Evolutionary conservation across 2,888 invertebrate species (phyloP).

Genomic region (Troides aeacus): DNA sequence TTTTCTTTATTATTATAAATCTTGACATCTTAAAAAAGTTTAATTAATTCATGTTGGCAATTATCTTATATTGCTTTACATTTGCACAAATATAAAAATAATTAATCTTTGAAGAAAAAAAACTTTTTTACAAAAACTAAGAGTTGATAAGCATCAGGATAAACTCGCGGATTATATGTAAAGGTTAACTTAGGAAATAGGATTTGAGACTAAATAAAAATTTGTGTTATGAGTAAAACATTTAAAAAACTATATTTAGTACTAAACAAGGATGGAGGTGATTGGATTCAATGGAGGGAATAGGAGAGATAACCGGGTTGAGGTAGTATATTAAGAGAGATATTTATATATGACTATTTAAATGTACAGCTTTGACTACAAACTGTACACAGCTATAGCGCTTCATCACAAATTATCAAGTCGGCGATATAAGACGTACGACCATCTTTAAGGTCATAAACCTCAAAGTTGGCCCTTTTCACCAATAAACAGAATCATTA

Average conservation of each 20-base stretch:
- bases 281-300: background rate
- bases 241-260: background rate
- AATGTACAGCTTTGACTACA: background rate
- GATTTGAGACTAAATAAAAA: background rate
- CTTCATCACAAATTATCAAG: too few relatives aligned
- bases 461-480: too few relatives aligned
- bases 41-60: slow-evolving; percentile 18
- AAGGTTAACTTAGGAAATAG: background rate
- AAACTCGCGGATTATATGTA: background rate
- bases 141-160: background rate
- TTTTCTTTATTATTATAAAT: slow-evolving; percentile 13
- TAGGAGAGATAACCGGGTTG: background rate
- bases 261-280: background rate
- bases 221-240: too few relatives aligned
- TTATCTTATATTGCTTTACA: slow-evolving; percentile 14
- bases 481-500: too few relatives aligned
- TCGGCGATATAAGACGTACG: too few relatives aligned
- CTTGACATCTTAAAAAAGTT: slow-evolving; percentile 11
- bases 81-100: background rate
- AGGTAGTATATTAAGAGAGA: too few relatives aligned
- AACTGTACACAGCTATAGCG: too few relatives aligned
- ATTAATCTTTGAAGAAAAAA: background rate
- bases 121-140: background rate
- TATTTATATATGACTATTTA: background rate
- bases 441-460: too few relatives aligned